phyloP scores from a whole-genome alignment of 2,888 invertebrate genomes.

The Tipula helvola region DNA sequence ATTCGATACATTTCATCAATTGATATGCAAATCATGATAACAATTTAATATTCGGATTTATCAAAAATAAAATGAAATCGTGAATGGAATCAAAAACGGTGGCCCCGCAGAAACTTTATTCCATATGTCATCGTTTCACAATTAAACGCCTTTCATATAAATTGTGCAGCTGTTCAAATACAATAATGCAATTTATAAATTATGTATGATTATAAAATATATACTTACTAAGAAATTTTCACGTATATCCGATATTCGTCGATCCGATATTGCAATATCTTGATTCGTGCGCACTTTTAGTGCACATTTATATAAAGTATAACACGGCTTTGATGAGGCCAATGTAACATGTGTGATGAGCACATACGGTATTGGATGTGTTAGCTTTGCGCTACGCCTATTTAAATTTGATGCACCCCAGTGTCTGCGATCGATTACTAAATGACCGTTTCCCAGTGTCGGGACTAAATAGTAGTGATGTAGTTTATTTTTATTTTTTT shows the following conservation, averaged over 20 bases:
- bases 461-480: slow-evolving; percentile 25
- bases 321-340: slow-evolving; percentile 33
- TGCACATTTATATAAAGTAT: slow-evolving; percentile 33
- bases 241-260: slow-evolving; percentile 36
- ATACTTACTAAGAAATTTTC: slow-evolving; percentile 32
- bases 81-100: neutral
- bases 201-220: neutral
- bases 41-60: neutral
- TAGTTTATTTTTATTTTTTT: neutral
- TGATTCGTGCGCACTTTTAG: slow-evolving; percentile 37
- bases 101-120: neutral
- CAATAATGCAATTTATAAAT: neutral
- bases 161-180: neutral
- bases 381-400: slow-evolving; percentile 20
- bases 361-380: slow-evolving; percentile 36
- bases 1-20: neutral
- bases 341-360: slow-evolving; percentile 40
- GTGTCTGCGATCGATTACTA: slow-evolving; percentile 30
- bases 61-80: neutral
- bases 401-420: slow-evolving; percentile 30
- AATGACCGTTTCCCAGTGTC: slow-evolving; percentile 35
- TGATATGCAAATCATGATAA: neutral
- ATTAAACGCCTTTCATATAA: neutral
- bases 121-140: too few relatives aligned
- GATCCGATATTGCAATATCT: slow-evolving; percentile 34